Percentiles rank a stretch among this genome's conserved stretches.
These are phyloP conservation scores for Psittacula echo DNA, from an alignment of 2,797 vertebrate genomes.

Conservation along the genomic window DNA sequence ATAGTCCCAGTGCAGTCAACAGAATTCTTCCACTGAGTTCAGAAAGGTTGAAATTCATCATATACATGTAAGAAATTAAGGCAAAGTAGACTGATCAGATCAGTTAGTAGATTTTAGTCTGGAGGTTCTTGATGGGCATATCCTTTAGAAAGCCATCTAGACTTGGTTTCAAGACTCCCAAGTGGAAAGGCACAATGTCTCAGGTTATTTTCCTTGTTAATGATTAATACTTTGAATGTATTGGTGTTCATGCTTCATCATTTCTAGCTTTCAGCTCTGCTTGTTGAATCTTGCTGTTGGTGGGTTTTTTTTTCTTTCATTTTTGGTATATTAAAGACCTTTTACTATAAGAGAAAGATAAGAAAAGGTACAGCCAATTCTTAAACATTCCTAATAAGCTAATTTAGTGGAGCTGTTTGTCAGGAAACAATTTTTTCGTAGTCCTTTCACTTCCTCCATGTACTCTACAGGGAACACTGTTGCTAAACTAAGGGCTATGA, in stretches of 20 bases:
- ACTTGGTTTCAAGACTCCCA: background rate
- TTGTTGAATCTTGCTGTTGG: background rate
- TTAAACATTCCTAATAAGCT: background rate
- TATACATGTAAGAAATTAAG: background rate
- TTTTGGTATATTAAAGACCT: background rate
- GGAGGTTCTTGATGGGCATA: background rate
- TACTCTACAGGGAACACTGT: background rate
- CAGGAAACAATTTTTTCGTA: background rate
- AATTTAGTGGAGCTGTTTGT: background rate
- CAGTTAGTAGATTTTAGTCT: background rate
- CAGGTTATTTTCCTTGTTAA: background rate
- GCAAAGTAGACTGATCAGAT: background rate
- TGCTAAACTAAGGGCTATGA: background rate
- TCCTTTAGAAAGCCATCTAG: background rate
- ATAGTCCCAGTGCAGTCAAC: background rate
- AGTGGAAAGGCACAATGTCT: background rate
- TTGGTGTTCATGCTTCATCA: background rate
- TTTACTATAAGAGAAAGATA: background rate
- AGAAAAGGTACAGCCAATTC: background rate
- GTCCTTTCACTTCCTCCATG: background rate
- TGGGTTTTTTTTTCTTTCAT: background rate
- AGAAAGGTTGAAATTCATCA: background rate
- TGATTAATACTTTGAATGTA: background rate
- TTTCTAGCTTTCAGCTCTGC: background rate
- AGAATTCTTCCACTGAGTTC: background rate